These are phyloP conservation scores for Lepidocyrtoides sp. DNA, from an alignment of 2,888 invertebrate genomes.

Conservation along the genomic window DNA sequence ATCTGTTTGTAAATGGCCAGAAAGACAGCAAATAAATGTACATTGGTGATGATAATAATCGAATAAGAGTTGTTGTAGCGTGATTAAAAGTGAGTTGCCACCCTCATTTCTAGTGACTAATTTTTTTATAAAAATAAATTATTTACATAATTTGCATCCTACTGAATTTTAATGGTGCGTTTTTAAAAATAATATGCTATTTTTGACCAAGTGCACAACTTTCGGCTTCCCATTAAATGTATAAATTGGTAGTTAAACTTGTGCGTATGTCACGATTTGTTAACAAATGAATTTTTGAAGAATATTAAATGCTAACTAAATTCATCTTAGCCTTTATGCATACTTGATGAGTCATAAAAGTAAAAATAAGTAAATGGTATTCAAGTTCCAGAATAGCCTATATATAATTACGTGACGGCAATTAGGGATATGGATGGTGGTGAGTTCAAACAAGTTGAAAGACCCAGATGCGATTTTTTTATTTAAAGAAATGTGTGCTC, in stretches of 20 bases:
- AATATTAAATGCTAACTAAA: too few relatives aligned
- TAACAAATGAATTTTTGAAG: not conserved
- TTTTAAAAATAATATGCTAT: not conserved
- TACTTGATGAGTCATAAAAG: not conserved
- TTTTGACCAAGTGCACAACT: not conserved
- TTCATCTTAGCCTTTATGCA: too few relatives aligned
- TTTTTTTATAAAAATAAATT: constrained; percentile 7
- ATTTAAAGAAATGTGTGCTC: not conserved
- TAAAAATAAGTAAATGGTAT: not conserved
- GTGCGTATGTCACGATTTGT: not conserved
- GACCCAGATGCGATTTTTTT: too few relatives aligned
- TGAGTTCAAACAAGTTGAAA: not conserved
- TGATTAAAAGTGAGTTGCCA: constrained; percentile 38
- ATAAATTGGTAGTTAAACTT: not conserved
- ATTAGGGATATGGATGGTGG: not conserved
- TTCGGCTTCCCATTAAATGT: not conserved
- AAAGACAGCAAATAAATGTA: not conserved
- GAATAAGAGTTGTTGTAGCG: not conserved
- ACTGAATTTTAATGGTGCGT: not conserved
- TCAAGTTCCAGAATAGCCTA: not conserved
- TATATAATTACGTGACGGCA: not conserved
- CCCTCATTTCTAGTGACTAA: constrained; percentile 40
- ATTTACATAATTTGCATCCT: constrained; percentile 52
- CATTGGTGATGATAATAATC: not conserved
- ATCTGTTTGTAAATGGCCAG: constrained; percentile 2